A percentile compares a stretch with the other conserved stretches of the same genome.
phyloP scores from a whole-genome alignment of 2,797 vertebrate genomes.

The Chlorospingus semifuscus region DNA sequence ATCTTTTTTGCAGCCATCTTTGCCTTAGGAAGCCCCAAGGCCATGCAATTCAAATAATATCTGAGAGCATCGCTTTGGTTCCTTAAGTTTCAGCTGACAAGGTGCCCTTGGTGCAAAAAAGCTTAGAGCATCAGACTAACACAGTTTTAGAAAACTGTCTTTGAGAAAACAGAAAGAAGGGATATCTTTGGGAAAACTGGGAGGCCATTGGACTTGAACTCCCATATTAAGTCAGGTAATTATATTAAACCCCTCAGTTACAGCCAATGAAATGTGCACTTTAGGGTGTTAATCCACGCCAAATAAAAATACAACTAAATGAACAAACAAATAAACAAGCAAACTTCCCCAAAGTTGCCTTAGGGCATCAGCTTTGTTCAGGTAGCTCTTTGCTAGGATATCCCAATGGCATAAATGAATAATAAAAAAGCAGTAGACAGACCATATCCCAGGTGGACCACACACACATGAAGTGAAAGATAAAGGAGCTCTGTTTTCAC shows the following conservation, averaged over 20 bases:
- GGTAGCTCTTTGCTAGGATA: background rate
- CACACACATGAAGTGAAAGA: background rate
- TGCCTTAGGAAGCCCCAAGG: conserved; percentile 65
- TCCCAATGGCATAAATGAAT: conserved; percentile 18
- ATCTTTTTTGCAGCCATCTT: conserved; percentile 46
- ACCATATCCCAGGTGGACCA: background rate
- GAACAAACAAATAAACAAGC: conserved; percentile 20
- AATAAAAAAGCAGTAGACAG: conserved; percentile 30
- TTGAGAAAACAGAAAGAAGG: conserved; percentile 6
- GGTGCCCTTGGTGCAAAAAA: conserved; percentile 66
- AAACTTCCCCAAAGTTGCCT: conserved; percentile 27
- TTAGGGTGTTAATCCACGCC: background rate
- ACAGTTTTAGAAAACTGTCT: conserved; percentile 21
- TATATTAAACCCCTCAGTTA: background rate
- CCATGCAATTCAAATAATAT: conserved; percentile 59
- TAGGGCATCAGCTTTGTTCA: conserved; percentile 41
- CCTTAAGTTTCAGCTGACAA: conserved; percentile 59
- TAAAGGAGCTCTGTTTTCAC: background rate
- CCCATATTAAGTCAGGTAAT: background rate
- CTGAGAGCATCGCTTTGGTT: conserved; percentile 32
- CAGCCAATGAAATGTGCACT: background rate
- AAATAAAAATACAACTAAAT: background rate
- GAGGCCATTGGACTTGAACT: background rate
- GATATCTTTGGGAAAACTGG: background rate
- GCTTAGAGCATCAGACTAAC: conserved; percentile 34